phyloP scores from a whole-genome alignment of 2,113 vertebrate genomes.

The Clarias magur region DNA sequence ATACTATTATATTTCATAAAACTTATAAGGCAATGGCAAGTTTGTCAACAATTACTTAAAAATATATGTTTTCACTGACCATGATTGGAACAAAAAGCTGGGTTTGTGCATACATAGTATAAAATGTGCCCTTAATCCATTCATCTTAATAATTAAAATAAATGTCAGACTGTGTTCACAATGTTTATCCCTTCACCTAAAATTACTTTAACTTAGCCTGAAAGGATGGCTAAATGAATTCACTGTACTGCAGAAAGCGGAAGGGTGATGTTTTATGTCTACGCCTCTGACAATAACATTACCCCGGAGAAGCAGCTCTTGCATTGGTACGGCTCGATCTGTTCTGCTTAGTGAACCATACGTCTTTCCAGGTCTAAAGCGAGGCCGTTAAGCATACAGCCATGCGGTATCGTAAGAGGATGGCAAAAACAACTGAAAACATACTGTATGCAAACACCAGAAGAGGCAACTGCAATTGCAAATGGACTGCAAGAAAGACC shows the following conservation, averaged over 20 bases:
- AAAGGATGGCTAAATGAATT: not conserved
- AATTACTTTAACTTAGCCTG: not conserved
- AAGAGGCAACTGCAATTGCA: not conserved
- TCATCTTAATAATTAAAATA: not conserved
- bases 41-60: not conserved
- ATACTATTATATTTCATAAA: too few species aligned
- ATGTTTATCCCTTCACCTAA: slow-evolving; percentile 12
- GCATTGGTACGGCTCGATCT: slow-evolving; percentile 44
- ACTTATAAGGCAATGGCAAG: not conserved
- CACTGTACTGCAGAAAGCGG: not conserved
- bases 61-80: not conserved
- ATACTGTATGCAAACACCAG: not conserved
- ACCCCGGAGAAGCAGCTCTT: slow-evolving; percentile 23
- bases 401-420: slow-evolving; percentile 20
- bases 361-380: slow-evolving; percentile 50
- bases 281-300: slow-evolving; percentile 15
- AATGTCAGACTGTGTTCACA: not conserved
- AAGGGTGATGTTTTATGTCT: slow-evolving; percentile 30
- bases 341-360: slow-evolving; percentile 56
- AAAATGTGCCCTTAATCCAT: not conserved
- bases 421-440: not conserved
- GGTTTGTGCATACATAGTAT: too few species aligned
- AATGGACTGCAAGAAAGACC: not conserved
- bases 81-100: not conserved
- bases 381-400: slow-evolving; percentile 39